phyloP scores from a whole-genome alignment of 2,797 vertebrate species.

The Propithecus perrieri region DNA sequence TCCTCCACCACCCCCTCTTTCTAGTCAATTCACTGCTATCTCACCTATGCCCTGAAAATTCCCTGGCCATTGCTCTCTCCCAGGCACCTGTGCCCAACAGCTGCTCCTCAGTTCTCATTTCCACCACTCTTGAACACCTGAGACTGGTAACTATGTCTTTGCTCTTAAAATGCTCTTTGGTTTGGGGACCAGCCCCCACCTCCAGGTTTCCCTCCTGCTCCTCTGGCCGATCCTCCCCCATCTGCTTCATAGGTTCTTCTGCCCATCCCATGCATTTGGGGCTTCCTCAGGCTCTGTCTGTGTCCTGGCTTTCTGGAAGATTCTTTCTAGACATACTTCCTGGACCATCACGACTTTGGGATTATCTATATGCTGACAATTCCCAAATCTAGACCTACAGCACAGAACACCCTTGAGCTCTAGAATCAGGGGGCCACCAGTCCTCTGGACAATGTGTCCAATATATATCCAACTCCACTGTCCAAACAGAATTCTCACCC shows the following conservation, averaged over 20 bases:
- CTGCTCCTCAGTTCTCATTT: background rate
- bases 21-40: background rate
- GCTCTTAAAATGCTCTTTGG: background rate
- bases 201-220: background rate
- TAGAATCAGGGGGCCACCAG: background rate
- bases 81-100: background rate
- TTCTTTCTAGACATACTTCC: background rate
- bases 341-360: background rate
- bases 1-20: background rate
- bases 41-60: background rate
- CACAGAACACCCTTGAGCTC: background rate
- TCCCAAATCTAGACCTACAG: background rate
- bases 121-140: too few relatives aligned
- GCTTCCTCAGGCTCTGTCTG: background rate
- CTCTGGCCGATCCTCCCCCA: background rate
- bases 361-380: background rate
- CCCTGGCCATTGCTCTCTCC: background rate
- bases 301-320: background rate
- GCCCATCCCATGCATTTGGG: rapidly evolving
- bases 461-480: background rate
- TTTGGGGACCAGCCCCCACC: background rate
- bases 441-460: background rate
- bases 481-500: background rate
- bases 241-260: background rate
- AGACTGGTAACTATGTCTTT: background rate